These are phyloP conservation scores for Nicator chloris DNA, from an alignment of 2,113 vertebrate species.

Conservation along the genomic window DNA sequence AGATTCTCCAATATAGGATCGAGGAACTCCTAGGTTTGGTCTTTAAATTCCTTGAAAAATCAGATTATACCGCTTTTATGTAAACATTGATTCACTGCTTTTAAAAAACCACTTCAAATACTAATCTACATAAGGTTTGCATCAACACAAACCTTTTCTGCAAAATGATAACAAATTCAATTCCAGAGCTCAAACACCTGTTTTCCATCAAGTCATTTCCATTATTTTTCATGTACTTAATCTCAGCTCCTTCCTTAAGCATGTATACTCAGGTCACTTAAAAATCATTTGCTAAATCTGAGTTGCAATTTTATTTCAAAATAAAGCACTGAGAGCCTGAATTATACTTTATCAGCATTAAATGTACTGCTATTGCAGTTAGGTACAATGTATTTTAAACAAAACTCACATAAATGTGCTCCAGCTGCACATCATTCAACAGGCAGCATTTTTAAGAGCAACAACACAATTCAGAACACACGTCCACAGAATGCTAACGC, in stretches of 20 bases:
- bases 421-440: background rate
- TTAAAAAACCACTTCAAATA: background rate
- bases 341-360: background rate
- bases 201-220: background rate
- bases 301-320: background rate
- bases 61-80: background rate
- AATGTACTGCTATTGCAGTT: background rate
- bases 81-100: background rate
- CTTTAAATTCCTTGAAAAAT: background rate
- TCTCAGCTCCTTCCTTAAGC: background rate
- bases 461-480: background rate
- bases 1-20: background rate
- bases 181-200: background rate
- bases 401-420: background rate
- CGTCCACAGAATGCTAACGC: background rate
- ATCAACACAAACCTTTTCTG: background rate
- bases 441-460: background rate
- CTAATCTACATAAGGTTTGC: background rate
- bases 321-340: background rate
- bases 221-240: background rate
- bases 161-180: background rate
- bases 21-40: background rate
- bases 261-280: background rate
- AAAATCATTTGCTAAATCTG: background rate
- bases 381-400: background rate